Evolutionary conservation across 2,797 vertebrate species (phyloP).

Genomic region (Sebastes taczanowskii): DNA sequence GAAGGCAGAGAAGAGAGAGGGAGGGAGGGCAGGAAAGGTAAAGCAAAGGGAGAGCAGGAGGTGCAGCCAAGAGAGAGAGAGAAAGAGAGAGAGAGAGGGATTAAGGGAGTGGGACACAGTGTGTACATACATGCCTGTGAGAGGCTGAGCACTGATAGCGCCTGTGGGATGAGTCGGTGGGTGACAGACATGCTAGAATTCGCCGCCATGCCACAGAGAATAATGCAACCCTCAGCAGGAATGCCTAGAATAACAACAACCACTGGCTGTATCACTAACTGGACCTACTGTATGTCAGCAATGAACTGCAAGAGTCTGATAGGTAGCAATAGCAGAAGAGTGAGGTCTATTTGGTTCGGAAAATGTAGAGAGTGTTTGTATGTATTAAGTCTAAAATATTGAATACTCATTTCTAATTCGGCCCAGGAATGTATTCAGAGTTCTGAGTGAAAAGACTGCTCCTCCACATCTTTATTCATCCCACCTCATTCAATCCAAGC

Average conservation of each 20-base stretch:
- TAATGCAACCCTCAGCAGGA: conserved; percentile 64
- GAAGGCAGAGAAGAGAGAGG: conserved; percentile 11
- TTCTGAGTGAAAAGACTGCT: not conserved
- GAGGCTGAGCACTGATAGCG: conserved; percentile 63
- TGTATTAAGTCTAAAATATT: not conserved
- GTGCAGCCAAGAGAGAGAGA: conserved; percentile 20
- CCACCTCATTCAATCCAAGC: not conserved
- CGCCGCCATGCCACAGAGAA: conserved; percentile 51
- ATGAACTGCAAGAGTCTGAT: not conserved
- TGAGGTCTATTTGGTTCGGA: not conserved
- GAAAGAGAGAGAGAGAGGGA: conserved; percentile 16
- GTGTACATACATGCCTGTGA: conserved; percentile 66
- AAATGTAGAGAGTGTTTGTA: not conserved
- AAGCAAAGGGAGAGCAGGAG: conserved; percentile 34
- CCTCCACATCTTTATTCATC: too few species aligned
- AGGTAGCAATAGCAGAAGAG: not conserved
- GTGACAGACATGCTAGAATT: conserved; percentile 68
- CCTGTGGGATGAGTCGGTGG: conserved; percentile 66
- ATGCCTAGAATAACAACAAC: conserved; percentile 58
- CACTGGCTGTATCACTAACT: conserved; percentile 16
- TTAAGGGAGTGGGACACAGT: conserved; percentile 56
- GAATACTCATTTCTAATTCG: not conserved
- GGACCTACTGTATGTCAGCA: conserved; percentile 16
- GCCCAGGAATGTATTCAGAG: not conserved
- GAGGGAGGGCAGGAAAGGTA: conserved; percentile 15